Evolutionary conservation across 2,888 invertebrate species (phyloP).

Genomic region (Stenoptilia bipunctidactyla): DNA sequence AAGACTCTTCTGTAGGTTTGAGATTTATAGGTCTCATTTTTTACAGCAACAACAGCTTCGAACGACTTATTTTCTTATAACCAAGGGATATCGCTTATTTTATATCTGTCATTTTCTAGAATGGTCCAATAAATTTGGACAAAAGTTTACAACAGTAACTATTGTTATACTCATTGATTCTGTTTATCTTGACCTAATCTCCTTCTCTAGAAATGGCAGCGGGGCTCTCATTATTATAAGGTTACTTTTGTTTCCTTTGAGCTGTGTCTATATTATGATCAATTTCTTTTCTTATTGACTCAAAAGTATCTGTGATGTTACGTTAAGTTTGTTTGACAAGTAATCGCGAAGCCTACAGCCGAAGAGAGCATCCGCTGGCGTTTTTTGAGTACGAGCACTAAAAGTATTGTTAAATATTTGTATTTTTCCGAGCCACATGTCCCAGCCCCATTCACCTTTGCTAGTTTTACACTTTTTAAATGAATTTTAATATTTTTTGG

Average conservation of each 20-base stretch:
- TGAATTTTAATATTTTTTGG: background rate
- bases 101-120: too few species aligned
- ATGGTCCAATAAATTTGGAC: too few species aligned
- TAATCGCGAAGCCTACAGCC: slow-evolving; percentile 6
- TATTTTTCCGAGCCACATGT: slow-evolving; percentile 2
- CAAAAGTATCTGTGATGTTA: background rate
- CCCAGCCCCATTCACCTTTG: background rate
- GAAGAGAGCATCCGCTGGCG: slow-evolving; percentile 12
- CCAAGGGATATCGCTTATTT: too few species aligned
- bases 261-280: too few species aligned
- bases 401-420: slow-evolving; percentile 16
- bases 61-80: too few species aligned
- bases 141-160: too few species aligned
- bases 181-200: slow-evolving; percentile 14
- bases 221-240: background rate
- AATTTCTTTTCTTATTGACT: background rate
- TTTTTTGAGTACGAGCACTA: slow-evolving; percentile 13
- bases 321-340: slow-evolving; percentile 10
- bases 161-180: slow-evolving; percentile 13
- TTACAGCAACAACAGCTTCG: too few species aligned
- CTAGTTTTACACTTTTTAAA: background rate
- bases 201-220: slow-evolving; percentile 9
- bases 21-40: too few species aligned
- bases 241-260: too few species aligned
- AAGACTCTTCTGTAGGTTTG: too few species aligned